phyloP scores from a whole-genome alignment of 92 coral and sea anemone species.

The Umimayanthus chanpuru region DNA sequence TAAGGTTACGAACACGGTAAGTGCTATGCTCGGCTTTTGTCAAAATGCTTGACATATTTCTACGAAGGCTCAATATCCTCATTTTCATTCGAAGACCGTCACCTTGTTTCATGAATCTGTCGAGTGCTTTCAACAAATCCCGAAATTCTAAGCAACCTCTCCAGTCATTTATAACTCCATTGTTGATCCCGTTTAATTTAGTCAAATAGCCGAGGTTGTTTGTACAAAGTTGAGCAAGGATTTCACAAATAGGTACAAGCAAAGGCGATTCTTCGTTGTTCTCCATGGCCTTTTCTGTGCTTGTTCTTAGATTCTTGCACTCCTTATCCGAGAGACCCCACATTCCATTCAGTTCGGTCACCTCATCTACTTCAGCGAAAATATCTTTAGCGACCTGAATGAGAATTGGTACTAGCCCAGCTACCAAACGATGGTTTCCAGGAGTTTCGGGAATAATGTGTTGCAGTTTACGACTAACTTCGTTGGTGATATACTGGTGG shows the following conservation, averaged over 20 bases:
- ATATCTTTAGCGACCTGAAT: neutral
- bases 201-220: neutral
- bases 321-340: neutral
- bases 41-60: no score
- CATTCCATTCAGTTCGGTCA: conserved; percentile 5
- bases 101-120: no score
- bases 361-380: neutral
- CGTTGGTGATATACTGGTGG: no score
- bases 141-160: no score
- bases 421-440: neutral
- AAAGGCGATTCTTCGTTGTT: neutral
- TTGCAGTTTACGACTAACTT: no score
- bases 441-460: no score
- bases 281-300: neutral
- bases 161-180: neutral
- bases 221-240: neutral
- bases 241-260: neutral
- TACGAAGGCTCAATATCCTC: no score
- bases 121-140: no score
- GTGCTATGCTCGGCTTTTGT: no score
- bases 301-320: neutral
- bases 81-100: no score
- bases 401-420: neutral
- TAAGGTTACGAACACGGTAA: no score
- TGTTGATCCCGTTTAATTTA: neutral